Base-by-base conservation (phyloP, 2,888 invertebrate genomes). In the Plebejus melissa region DNA sequence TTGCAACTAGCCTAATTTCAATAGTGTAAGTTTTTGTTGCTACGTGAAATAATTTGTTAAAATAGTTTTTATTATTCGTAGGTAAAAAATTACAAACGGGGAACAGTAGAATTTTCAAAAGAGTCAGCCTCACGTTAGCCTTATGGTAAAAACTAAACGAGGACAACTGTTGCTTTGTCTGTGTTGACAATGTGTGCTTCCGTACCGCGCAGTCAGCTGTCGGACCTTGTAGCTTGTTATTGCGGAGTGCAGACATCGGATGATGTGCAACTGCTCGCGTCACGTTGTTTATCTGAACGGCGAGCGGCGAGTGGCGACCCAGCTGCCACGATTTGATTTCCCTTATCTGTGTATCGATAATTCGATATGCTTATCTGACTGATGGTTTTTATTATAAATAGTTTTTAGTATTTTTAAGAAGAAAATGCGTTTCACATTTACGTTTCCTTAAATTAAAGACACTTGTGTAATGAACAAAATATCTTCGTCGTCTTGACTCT, bases 151-250 rank as follows among this genome's bases (percentile, higher is more conserved):
- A 4, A 32, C 2, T 65, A 32, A 65, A 65, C 65, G 11, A 65
- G 65, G 13, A 32, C 65, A 65, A 32, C 28, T 5, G 65, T 16
- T 13, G 65, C 65, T 65, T 65, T 65, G 32, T 65, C 13, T 32
- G 32, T 65, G 65, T 65, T 32, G 65, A 65, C 65, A 65, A 65
- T 32, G 65, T 32, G 65, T 5, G 65, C 65, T 32, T 65, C 13
- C 65, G 65, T 32, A 13, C 32, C 65, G 65, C 65, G 65, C 32
- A 13, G 32, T 65, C 65, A 5, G 28, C 11, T 4, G 3, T 38
- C 41, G 65, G 32, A 32, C 65, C 65, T 65, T 32, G 65, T 65
- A 65, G 11, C 65, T 65, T 36, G 32, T 65, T 65, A 65, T 65
- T 65, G 65, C 65, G 32, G 13, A 65, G 32, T 65, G 32, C 32